Evolutionary conservation across 1,140 invertebrate species (phyloP), one percentile per base, ranked within the genome.

Genomic region (Drosophila carrolli): DNA sequence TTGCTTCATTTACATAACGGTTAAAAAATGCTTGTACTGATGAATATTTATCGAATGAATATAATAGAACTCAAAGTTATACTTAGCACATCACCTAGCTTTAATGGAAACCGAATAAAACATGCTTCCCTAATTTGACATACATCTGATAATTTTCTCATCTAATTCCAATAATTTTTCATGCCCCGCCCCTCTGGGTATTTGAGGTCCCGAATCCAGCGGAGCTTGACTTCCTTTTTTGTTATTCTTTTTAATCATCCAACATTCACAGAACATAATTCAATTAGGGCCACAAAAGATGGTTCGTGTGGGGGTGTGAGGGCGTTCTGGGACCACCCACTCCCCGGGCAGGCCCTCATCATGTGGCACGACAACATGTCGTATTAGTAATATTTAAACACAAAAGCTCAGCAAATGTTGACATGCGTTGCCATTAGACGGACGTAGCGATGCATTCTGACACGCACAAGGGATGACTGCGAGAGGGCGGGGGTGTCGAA

Each of bases 301-400:
- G 73, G 61, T 57, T 76, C 53, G 46, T 75, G 58, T 68, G 65
- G 27, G 14, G 44, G 51, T 43, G 43, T 50, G 47, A 29, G 27
- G 13, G 53, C 35, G 53, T 56, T 0, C 14, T 41, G 37, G 27
- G 54, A 62, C 60, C 43, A 40, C 51, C 53, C 27, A 40, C 46
- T 7, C 14, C 38, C 35, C 23, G 35, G n/a, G 16, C 27, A 46
- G 41, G 16, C 23, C 54, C 29, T 57, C 54, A 27, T 76, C 73
- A 76, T 76, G 72, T 82, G 75, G 67, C 71, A 88, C 65, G 68
- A 71, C 83, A 83, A 88, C 84, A 88, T 88, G 84, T 88, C 83
- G 83, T 88, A 88, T 88, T 89, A 89, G 83, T 88, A 88, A 88
- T 88, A 88, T 88, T 89, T 88, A 88, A 88, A 88, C 85, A 89